Evolutionary conservation across 2,797 vertebrate species (phyloP), one percentile per base, ranked within the genome.

Genomic region (Myotis daubentonii): DNA sequence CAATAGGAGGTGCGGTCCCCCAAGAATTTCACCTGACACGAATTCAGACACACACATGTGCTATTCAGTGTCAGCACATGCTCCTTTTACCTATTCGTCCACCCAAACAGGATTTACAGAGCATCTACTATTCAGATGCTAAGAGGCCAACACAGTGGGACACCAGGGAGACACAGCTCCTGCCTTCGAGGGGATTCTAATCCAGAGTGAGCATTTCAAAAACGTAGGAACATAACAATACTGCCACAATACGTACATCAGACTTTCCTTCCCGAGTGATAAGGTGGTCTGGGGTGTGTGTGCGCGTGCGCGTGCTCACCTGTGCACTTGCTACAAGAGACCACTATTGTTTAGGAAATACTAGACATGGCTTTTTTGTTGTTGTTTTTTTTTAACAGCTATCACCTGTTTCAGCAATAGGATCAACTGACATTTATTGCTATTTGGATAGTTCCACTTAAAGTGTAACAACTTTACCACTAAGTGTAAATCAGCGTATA

Each of bases 381-480:
- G n/a, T n/a, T n/a, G n/a, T 28, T 44, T 47, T 60, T 60, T 60
- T 57, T 60, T 60, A 28, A 62, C 16, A 80, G 6, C 0, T 16
- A 33, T 82, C 87, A 55, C 94, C 53, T 79, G 49, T 8, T 87
- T 85, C 1, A 7, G 49, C 55, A 60, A 68, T 60, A 86, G 78
- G 70, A 93, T 62, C 89, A 92, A 80, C 23, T 72, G 84, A 94
- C 95, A 94, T 95, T 96, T 96, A 94, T 62, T 94, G 84, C 81
- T 79, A 44, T 93, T 49, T 88, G 89, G 84, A 94, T 81, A 88
- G 85, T 44, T 78, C 79, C 89, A 95, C 75, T 97, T 94, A 96
- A 93, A 96, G 95, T 75, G 71, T 66, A 86, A 94, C 84, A 95
- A 92, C 68, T 94, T 87, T 90, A 79, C 74, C 70, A 8, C 84